Percentiles rank a stretch among this genome's conserved stretches.
Evolutionary conservation across 2,113 vertebrate species (phyloP).

Genomic region (Henicopernis longicauda): DNA sequence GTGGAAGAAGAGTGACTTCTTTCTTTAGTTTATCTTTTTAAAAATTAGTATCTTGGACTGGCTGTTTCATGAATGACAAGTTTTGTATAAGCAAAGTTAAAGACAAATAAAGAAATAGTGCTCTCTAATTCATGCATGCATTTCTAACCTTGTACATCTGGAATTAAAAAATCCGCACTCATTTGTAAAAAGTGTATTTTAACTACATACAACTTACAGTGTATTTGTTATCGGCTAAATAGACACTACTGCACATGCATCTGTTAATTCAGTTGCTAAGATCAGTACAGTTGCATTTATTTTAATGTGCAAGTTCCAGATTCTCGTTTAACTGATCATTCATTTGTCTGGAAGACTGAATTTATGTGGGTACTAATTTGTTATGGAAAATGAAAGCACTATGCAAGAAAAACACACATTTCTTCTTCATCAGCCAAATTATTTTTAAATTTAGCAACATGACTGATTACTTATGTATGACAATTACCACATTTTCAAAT

Average conservation of each 20-base stretch:
- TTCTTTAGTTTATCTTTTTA: not conserved
- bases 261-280: not conserved
- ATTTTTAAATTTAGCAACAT: conserved; percentile 25
- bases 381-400: conserved; percentile 20
- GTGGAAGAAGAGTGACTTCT: not conserved
- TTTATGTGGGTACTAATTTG: conserved; percentile 15
- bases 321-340: not conserved
- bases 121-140: not conserved
- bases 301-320: not conserved
- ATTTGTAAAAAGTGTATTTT: not conserved
- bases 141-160: not conserved
- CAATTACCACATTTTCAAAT: not conserved
- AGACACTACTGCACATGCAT: not conserved
- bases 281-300: not conserved
- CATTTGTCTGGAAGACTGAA: conserved; percentile 55
- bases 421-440: not conserved
- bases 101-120: not conserved
- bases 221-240: not conserved
- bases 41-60: not conserved
- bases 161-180: not conserved
- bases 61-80: not conserved
- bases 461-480: conserved; percentile 17
- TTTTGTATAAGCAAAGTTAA: not conserved
- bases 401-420: conserved; percentile 11
- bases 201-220: not conserved